Evolutionary conservation across 2,888 invertebrate species (phyloP).

Genomic region (Automeris io): DNA sequence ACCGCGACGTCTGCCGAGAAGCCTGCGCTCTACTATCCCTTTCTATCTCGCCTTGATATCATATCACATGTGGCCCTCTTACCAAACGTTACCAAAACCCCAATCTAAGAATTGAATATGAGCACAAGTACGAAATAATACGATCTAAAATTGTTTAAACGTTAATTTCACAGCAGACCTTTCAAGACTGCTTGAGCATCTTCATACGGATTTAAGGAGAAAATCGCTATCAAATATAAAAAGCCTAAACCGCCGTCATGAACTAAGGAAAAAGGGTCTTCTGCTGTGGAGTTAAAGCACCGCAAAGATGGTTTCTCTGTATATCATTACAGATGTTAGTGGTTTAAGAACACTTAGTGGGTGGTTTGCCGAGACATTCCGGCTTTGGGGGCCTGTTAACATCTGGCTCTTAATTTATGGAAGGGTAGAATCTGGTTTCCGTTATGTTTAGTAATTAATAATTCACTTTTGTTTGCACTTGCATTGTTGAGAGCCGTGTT

Average conservation of each 20-base stretch:
- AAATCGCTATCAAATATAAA: constrained; percentile 52
- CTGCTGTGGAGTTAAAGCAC: constrained; percentile 11
- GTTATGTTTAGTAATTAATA: constrained; percentile 71
- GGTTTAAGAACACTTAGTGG: constrained; percentile 49
- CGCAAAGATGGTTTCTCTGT: constrained; percentile 4
- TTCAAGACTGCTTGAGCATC: constrained; percentile 31
- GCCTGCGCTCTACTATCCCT: constrained; percentile 75
- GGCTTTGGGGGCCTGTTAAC: constrained; percentile 69
- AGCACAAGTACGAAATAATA: background rate
- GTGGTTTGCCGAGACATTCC: constrained; percentile 72
- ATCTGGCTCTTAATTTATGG: constrained; percentile 70
- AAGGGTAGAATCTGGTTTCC: constrained; percentile 62
- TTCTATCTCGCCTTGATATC: constrained; percentile 76
- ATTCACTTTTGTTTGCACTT: constrained; percentile 63
- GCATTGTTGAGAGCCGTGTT: constrained; percentile 35
- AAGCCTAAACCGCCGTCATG: constrained; percentile 47
- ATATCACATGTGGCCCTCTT: constrained; percentile 52
- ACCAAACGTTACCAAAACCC: constrained; percentile 25
- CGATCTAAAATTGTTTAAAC: constrained; percentile 16
- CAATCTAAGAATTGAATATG: background rate
- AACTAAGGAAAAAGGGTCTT: constrained; percentile 25
- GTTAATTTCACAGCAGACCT: constrained; percentile 15
- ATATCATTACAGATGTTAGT: constrained; percentile 23
- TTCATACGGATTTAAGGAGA: constrained; percentile 64
- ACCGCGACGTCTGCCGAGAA: constrained; percentile 77